Evolutionary conservation across 2,113 vertebrate genomes (phyloP).

Genomic region (Geococcyx californianus): DNA sequence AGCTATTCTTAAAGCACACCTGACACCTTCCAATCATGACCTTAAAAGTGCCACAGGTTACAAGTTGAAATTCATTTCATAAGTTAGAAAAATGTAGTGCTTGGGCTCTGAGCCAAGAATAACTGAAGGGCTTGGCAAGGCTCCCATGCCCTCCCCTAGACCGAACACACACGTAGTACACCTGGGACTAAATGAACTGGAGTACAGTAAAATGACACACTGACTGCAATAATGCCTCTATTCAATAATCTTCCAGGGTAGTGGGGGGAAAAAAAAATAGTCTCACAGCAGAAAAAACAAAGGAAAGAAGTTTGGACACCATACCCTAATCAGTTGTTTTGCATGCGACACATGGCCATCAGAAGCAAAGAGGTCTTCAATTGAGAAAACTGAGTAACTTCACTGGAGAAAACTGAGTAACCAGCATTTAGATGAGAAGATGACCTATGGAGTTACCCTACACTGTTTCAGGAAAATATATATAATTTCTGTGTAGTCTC

Average conservation of each 20-base stretch:
- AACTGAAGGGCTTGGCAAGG: slow-evolving; percentile 61
- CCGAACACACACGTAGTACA: slow-evolving; percentile 67
- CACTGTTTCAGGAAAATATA: background rate
- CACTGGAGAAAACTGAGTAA: background rate
- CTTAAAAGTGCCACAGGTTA: slow-evolving; percentile 68
- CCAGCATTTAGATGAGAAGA: background rate
- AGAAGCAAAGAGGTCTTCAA: background rate
- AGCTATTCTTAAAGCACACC: slow-evolving; percentile 64
- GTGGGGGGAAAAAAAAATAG: background rate
- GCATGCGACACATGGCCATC: background rate
- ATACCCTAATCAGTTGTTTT: background rate
- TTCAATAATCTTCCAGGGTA: slow-evolving; percentile 48
- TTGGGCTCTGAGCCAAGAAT: slow-evolving; percentile 64
- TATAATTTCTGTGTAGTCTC: background rate
- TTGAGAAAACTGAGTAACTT: background rate
- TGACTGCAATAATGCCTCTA: slow-evolving; percentile 61
- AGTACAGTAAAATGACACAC: slow-evolving; percentile 66
- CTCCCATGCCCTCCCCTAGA: slow-evolving; percentile 35
- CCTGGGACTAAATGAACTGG: slow-evolving; percentile 67
- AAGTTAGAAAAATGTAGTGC: slow-evolving; percentile 70
- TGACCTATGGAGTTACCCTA: background rate
- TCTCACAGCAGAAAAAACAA: background rate
- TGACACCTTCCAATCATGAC: slow-evolving; percentile 70
- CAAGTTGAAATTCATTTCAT: slow-evolving; percentile 68
- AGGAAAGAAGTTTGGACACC: background rate